Evolutionary conservation across 2,888 invertebrate species (phyloP), one percentile per base, ranked within the genome.

Genomic region (Habrosyne pyritoides): DNA sequence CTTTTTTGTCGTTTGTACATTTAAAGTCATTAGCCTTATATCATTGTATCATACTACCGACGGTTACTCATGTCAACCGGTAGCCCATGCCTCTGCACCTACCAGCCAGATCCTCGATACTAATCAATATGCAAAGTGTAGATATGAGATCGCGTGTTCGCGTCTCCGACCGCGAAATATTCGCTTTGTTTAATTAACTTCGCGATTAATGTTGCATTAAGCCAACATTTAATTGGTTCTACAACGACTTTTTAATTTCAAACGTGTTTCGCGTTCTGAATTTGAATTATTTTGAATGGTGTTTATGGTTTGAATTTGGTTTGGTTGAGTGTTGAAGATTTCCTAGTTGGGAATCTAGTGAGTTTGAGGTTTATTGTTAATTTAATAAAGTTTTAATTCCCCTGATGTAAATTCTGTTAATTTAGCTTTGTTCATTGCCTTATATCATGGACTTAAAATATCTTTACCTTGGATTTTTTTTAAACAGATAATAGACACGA

Each of bases 81-180:
- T 68, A 69, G 70, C 66, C 42, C 4, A 5, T 6, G 8, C 8
- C 18, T 30, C 30, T n/a, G 33, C 33, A 26, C 55, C 62, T 60
- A 60, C 60, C 57, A 60, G 57, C 60, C 55, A 53, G 48, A 56
- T 53, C 54, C 54, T 49, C 68, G 82, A 80, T 77, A 69, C 75
- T 83, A 81, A 86, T 87, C 85, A 86, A 84, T 84, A 87, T 86
- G 86, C 85, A 84, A 85, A 83, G 72, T 68, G 66, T 49, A 48
- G 60, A 73, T 76, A 64, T 65, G 53, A 53, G 61, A 70, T 75
- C 70, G 74, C 71, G 73, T 77, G 73, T 66, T 68, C 57, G 33
- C 30, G 63, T 66, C 66, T 66, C 67, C 50, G 52, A 52, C 42
- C 50, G 49, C 49, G 28, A 64, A 70, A 70, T 68, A 71, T 66